Percentiles rank a stretch among this genome's conserved stretches.
These are phyloP conservation scores for Matsumurasca onukii DNA, from an alignment of 1,140 invertebrate species.

Conservation along the genomic window DNA sequence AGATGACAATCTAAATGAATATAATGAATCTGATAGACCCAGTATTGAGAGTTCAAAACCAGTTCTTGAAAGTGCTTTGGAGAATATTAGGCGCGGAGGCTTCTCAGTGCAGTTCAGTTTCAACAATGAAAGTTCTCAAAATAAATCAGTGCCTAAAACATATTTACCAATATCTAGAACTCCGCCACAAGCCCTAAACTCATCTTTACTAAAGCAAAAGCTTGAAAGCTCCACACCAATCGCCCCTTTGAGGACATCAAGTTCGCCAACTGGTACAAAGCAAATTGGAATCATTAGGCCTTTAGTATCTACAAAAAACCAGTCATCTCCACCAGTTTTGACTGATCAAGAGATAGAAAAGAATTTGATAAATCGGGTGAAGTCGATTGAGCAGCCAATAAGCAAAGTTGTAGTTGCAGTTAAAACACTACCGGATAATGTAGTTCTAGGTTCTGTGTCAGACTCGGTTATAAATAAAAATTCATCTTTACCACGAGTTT, in stretches of 20 bases:
- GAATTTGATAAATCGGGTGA: slow-evolving; percentile 68
- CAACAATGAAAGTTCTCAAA: slow-evolving; percentile 42
- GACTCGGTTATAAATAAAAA: slow-evolving; percentile 29
- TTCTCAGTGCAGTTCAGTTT: slow-evolving; percentile 63
- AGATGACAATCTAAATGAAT: not conserved
- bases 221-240: slow-evolving; percentile 21
- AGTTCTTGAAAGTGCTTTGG: slow-evolving; percentile 59
- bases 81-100: slow-evolving; percentile 67
- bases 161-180: slow-evolving; percentile 53
- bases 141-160: too few relatives aligned
- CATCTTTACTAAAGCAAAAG: slow-evolving; percentile 25
- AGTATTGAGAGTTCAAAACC: slow-evolving; percentile 42
- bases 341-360: slow-evolving; percentile 68
- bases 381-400: slow-evolving; percentile 56
- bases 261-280: slow-evolving; percentile 49
- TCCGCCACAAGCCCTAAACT: slow-evolving; percentile 35
- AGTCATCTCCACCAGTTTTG: slow-evolving; percentile 48
- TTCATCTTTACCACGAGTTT: slow-evolving; percentile 17
- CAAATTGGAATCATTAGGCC: slow-evolving; percentile 62
- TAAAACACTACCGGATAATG: slow-evolving; percentile 38
- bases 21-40: slow-evolving; percentile 15
- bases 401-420: slow-evolving; percentile 55
- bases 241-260: slow-evolving; percentile 30
- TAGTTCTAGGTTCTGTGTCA: slow-evolving; percentile 33
- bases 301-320: slow-evolving; percentile 52